Conservation (phyloP, 2,113 vertebrate genomes). For the Oreochromis niloticus region DNA sequence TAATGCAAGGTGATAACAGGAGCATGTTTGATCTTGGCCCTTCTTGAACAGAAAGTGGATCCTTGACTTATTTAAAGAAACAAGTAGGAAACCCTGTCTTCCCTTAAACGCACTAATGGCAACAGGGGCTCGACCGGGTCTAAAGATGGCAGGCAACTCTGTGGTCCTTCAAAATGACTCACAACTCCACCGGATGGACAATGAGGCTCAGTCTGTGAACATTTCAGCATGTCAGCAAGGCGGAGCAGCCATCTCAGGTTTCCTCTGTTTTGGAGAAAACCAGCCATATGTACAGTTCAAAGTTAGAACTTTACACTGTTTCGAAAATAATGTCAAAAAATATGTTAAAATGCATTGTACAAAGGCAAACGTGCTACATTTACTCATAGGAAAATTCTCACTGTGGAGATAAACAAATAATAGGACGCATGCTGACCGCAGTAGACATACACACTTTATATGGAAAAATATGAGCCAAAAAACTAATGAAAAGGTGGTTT, state of each 20-base stretch:
- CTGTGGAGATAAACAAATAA: slow-evolving; percentile 26
- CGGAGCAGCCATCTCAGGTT: background rate
- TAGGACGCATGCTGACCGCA: slow-evolving; percentile 64
- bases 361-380: slow-evolving; percentile 24
- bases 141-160: background rate
- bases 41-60: slow-evolving; percentile 13
- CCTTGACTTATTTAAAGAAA: background rate
- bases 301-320: background rate
- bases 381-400: slow-evolving; percentile 23
- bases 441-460: slow-evolving; percentile 39
- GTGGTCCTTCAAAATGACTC: background rate
- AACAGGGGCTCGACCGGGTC: background rate
- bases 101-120: background rate
- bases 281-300: slow-evolving; percentile 41
- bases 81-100: background rate
- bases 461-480: background rate
- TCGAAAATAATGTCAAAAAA: background rate
- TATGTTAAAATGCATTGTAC: slow-evolving; percentile 17
- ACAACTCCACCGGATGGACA: background rate
- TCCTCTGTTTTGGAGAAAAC: slow-evolving; percentile 6
- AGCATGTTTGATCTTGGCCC: slow-evolving; percentile 19
- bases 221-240: background rate
- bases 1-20: background rate
- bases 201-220: background rate
- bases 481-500: background rate